phyloP scores from a whole-genome alignment of 1,140 invertebrate genomes.

The Drosophila melanogaster region Release_6_plus_ISO1_MT NT_033777.3:20056501-20057000 shows the following conservation, averaged over 20 bases:
- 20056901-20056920: constrained; percentile 98
- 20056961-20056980: constrained; percentile 91
- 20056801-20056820: constrained; percentile 95
- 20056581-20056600: constrained; percentile 98
- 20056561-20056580: constrained; percentile 96
- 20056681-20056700: constrained; percentile 92
- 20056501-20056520: constrained; percentile 39
- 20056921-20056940: constrained; percentile 96
- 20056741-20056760: constrained; percentile 92
- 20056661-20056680: constrained; percentile 91
- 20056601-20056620: constrained; percentile 91
- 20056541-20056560: constrained; percentile 96
- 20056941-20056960: constrained; percentile 87
- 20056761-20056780: constrained; percentile 94
- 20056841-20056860: constrained; percentile 98
- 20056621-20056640: constrained; percentile 89
- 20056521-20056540: constrained; percentile 91
- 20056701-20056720: constrained; percentile 96
- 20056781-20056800: constrained; percentile 92
- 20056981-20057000: constrained; percentile 94
- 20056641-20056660: constrained; percentile 92
- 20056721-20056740: constrained; percentile 93
- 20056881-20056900: constrained; percentile 97
- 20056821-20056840: constrained; percentile 94
- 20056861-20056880: constrained; percentile 94